phyloP scores from a whole-genome alignment of 2,797 vertebrate species.

The Artibeus lituratus region DNA sequence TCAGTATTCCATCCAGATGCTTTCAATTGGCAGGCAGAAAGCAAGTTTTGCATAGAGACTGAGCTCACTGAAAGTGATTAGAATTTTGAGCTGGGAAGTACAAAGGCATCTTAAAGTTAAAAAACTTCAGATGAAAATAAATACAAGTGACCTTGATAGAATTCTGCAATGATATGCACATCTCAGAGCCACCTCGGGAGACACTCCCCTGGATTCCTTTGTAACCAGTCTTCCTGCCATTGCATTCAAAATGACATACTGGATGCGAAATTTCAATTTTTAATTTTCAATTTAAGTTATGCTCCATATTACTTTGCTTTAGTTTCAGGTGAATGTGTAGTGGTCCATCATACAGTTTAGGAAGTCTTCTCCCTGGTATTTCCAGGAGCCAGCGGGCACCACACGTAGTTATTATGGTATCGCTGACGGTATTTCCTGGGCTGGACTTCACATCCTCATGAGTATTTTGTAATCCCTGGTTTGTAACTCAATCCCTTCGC shows the following conservation, averaged over 20 bases:
- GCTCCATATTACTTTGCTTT: background rate
- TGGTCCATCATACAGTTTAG: background rate
- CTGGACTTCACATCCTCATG: background rate
- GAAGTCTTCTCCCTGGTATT: background rate
- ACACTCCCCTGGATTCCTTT: background rate
- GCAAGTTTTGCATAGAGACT: slow-evolving; percentile 61
- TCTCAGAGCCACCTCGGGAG: background rate
- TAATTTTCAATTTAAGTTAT: background rate
- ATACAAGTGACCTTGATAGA: slow-evolving; percentile 33
- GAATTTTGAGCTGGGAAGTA: slow-evolving; percentile 59
- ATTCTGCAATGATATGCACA: background rate
- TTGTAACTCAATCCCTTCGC: background rate
- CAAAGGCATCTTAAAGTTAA: slow-evolving; percentile 68
- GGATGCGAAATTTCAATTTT: background rate
- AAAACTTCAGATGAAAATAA: slow-evolving; percentile 48
- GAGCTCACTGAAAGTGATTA: slow-evolving; percentile 57
- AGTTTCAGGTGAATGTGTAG: background rate
- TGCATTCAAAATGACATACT: background rate
- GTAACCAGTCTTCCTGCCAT: background rate
- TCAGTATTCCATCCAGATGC: slow-evolving; percentile 67
- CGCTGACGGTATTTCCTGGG: background rate
- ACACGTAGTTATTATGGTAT: background rate
- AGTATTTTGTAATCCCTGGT: background rate
- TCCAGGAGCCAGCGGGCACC: background rate
- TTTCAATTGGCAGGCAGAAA: slow-evolving; percentile 65